Conservation (phyloP, 2,113 vertebrate species). For the Calyptommatus sinebrachiatus region DNA sequence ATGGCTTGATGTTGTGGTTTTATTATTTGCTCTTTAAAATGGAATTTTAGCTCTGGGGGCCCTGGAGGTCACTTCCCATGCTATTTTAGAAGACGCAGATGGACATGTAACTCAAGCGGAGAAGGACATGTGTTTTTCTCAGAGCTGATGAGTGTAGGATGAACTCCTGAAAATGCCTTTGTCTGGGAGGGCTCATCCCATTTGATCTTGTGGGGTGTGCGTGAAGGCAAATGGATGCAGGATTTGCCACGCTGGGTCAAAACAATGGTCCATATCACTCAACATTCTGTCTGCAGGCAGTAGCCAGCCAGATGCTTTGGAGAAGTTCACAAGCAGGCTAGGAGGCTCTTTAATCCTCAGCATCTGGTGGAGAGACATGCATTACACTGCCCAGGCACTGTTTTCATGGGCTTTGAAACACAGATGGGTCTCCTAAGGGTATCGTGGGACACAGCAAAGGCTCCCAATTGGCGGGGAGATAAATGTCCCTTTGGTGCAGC, state of each 20-base stretch:
- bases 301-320: constrained; percentile 18
- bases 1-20: not conserved
- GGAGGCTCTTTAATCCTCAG: constrained; percentile 15
- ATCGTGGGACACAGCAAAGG: not conserved
- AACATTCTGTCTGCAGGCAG: constrained; percentile 9
- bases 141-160: constrained; percentile 9
- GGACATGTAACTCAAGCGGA: constrained; percentile 5
- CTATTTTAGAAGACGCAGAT: constrained; percentile 20
- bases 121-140: not conserved
- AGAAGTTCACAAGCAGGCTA: constrained; percentile 11
- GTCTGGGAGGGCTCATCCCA: constrained; percentile 7
- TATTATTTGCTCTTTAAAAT: constrained; percentile 1
- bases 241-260: constrained; percentile 4
- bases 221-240: not conserved
- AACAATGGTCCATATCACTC: constrained; percentile 10
- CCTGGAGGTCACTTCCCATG: not conserved
- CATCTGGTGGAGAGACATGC: constrained; percentile 19
- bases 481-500: not conserved
- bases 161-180: constrained; percentile 25
- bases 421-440: constrained; percentile 14
- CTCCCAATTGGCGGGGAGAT: not conserved
- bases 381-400: constrained; percentile 20
- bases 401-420: constrained; percentile 16
- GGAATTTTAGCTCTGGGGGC: not conserved
- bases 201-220: constrained; percentile 13